These are phyloP conservation scores for Orcinus orca DNA, from an alignment of 2,113 vertebrate species.

Conservation along the genomic window DNA sequence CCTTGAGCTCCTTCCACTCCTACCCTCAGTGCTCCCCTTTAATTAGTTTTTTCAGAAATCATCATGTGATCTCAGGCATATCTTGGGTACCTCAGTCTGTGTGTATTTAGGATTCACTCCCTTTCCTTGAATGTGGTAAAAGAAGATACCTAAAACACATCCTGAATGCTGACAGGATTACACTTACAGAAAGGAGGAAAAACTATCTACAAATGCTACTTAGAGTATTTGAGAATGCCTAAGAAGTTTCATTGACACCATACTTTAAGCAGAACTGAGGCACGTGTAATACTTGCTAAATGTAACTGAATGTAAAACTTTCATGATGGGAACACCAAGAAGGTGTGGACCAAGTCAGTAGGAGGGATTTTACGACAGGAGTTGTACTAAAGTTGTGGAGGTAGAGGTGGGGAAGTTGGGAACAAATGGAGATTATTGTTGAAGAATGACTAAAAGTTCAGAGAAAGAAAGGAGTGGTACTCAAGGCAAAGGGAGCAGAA, in stretches of 20 bases:
- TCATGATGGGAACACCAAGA: background rate
- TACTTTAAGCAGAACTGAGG: background rate
- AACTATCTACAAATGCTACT: background rate
- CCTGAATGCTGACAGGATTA: background rate
- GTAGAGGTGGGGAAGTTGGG: background rate
- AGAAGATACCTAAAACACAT: background rate
- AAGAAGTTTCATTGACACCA: background rate
- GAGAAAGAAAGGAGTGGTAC: background rate
- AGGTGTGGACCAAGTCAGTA: too few relatives aligned
- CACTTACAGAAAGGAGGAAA: background rate
- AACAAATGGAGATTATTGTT: background rate
- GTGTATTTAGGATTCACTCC: background rate
- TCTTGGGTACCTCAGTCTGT: background rate
- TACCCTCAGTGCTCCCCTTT: background rate
- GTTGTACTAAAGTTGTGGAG: background rate
- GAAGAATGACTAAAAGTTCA: background rate
- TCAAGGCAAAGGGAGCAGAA: background rate
- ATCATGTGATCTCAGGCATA: background rate
- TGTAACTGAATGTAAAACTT: background rate
- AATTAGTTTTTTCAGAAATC: background rate
- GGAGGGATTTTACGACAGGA: background rate
- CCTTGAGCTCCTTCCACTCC: background rate
- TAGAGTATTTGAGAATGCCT: background rate
- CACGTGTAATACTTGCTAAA: background rate
- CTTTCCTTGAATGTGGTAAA: background rate